Conservation (phyloP, 2,888 invertebrate species). For the Metellina segmentata region DNA sequence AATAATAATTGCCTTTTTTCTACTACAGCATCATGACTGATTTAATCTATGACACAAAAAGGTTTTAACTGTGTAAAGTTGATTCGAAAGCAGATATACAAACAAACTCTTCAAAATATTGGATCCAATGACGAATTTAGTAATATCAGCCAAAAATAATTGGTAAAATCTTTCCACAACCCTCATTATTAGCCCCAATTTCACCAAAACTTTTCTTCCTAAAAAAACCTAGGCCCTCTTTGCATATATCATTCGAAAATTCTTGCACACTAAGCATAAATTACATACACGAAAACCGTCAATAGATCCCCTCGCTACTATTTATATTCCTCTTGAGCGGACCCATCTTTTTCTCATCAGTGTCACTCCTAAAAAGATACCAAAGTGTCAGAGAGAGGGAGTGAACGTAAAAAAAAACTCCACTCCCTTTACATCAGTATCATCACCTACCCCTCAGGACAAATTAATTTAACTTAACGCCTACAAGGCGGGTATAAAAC, state of each 20-base stretch:
- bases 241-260: neutral
- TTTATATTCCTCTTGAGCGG: constrained; percentile 66
- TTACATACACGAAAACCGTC: constrained; percentile 3
- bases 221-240: too few species aligned
- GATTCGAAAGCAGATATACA: too few species aligned
- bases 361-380: constrained; percentile 67
- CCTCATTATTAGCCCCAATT: too few species aligned
- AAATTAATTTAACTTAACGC: constrained; percentile 77
- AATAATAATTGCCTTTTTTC: too few species aligned
- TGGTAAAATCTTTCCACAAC: too few species aligned
- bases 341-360: constrained; percentile 72
- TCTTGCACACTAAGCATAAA: constrained; percentile 52
- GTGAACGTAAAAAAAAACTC: neutral
- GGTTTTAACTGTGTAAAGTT: too few species aligned
- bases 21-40: too few species aligned
- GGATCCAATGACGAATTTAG: too few species aligned
- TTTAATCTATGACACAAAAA: too few species aligned
- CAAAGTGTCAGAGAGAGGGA: neutral
- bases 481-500: constrained; percentile 71
- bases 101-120: too few species aligned
- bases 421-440: constrained; percentile 41
- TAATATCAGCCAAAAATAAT: too few species aligned
- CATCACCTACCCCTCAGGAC: constrained; percentile 67
- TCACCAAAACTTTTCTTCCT: too few species aligned
- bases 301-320: constrained; percentile 22